Conservation (phyloP, 2,113 vertebrate species). For the Vidua chalybeata region DNA sequence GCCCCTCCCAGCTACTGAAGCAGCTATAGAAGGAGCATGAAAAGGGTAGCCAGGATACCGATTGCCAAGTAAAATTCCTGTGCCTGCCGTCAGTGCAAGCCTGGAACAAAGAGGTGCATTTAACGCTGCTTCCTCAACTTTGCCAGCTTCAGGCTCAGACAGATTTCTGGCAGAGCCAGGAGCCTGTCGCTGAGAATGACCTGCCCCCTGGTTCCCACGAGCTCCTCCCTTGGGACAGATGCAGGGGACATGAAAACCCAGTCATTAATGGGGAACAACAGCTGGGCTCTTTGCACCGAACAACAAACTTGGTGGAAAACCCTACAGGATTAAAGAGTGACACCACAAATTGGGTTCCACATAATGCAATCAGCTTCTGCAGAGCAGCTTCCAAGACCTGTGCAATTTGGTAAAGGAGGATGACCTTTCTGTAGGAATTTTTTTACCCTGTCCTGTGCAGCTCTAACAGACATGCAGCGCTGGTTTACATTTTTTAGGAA, state of each 20-base stretch:
- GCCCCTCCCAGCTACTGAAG: slow-evolving; percentile 11
- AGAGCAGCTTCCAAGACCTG: neutral
- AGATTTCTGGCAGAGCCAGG: slow-evolving; percentile 63
- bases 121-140: slow-evolving; percentile 33
- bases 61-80: slow-evolving; percentile 51
- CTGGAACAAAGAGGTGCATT: slow-evolving; percentile 59
- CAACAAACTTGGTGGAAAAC: neutral
- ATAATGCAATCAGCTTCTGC: neutral
- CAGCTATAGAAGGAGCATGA: slow-evolving; percentile 50
- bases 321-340: neutral
- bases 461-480: neutral
- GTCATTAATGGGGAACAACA: neutral
- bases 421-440: neutral
- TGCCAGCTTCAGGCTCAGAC: slow-evolving; percentile 48
- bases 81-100: slow-evolving; percentile 34
- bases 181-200: slow-evolving; percentile 67
- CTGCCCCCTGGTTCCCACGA: slow-evolving; percentile 66
- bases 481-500: neutral
- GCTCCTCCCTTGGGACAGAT: slow-evolving; percentile 65
- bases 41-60: slow-evolving; percentile 63
- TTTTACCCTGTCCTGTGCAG: neutral
- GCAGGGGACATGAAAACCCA: neutral
- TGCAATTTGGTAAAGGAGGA: neutral
- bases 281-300: neutral
- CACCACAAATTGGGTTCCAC: neutral